These are phyloP conservation scores for Anabacerthia variegaticeps DNA, from an alignment of 2,797 vertebrate species.

Conservation along the genomic window DNA sequence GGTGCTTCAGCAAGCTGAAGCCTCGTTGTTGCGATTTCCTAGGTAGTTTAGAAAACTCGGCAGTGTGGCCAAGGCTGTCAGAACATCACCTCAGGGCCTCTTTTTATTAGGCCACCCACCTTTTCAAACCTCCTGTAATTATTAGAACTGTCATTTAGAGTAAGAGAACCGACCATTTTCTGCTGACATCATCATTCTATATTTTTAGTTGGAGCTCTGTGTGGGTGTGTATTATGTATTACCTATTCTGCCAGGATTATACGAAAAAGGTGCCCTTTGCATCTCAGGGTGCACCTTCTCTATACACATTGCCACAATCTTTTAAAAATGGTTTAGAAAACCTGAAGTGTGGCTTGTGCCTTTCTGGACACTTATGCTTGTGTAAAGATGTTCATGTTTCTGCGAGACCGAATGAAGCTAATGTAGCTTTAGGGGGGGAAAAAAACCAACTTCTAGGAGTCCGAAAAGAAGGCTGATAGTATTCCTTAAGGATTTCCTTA, in stretches of 20 bases:
- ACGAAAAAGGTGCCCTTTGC: neutral
- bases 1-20: neutral
- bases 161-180: neutral
- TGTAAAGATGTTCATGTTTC: neutral
- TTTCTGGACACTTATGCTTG: neutral
- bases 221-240: neutral
- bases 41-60: neutral
- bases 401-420: neutral
- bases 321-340: neutral
- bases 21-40: neutral
- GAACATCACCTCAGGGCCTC: constrained; percentile 33
- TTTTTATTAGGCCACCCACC: constrained; percentile 51
- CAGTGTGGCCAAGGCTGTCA: constrained; percentile 18
- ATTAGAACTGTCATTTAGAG: constrained; percentile 22
- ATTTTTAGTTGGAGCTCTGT: neutral
- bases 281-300: neutral
- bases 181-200: neutral
- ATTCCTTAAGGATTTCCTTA: neutral
- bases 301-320: rapidly evolving
- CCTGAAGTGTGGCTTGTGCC: neutral
- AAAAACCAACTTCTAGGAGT: neutral
- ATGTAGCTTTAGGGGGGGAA: neutral
- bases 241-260: neutral
- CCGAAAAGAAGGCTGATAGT: neutral
- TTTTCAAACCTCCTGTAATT: constrained; percentile 14